Conservation (phyloP, 1,140 invertebrate genomes). For the Drosophila cardini region DNA sequence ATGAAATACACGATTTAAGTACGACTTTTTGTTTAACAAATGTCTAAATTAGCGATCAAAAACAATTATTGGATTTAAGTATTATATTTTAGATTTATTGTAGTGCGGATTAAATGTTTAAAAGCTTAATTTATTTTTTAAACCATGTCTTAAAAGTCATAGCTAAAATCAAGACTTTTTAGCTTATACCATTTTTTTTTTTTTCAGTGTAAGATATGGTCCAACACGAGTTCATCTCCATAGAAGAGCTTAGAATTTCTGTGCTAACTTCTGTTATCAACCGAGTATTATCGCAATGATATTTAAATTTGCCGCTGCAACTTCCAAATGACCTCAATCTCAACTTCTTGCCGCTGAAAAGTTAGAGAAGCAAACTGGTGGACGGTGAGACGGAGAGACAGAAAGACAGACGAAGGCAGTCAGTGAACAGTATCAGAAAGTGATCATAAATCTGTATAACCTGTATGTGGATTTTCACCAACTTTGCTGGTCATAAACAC, state of each 20-base stretch:
- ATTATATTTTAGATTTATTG: too few relatives aligned
- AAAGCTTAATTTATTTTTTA: too few relatives aligned
- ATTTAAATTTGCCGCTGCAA: conserved; percentile 24
- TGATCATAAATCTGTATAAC: conserved; percentile 78
- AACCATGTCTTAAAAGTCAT: too few relatives aligned
- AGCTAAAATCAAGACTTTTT: too few relatives aligned
- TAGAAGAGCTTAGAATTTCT: conserved; percentile 2
- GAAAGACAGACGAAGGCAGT: conserved; percentile 28
- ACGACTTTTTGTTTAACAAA: too few relatives aligned
- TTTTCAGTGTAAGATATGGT: too few relatives aligned
- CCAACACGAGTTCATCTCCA: too few relatives aligned
- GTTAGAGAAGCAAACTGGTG: neutral
- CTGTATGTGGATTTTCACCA: conserved; percentile 76
- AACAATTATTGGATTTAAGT: too few relatives aligned
- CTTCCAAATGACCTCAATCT: conserved; percentile 7
- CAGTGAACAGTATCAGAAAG: conserved; percentile 63
- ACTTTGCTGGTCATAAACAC: conserved; percentile 26
- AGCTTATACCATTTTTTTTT: too few relatives aligned
- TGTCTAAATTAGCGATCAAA: too few relatives aligned
- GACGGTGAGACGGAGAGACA: neutral
- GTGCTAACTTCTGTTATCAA: neutral
- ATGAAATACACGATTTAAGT: too few relatives aligned
- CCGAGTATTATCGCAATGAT: conserved; percentile 21
- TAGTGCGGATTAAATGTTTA: too few relatives aligned
- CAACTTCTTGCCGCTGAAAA: conserved; percentile 13